Evolutionary conservation across 2,113 vertebrate genomes (phyloP), one percentile per base, ranked within the genome.

Genomic region (Cololabis saira): DNA sequence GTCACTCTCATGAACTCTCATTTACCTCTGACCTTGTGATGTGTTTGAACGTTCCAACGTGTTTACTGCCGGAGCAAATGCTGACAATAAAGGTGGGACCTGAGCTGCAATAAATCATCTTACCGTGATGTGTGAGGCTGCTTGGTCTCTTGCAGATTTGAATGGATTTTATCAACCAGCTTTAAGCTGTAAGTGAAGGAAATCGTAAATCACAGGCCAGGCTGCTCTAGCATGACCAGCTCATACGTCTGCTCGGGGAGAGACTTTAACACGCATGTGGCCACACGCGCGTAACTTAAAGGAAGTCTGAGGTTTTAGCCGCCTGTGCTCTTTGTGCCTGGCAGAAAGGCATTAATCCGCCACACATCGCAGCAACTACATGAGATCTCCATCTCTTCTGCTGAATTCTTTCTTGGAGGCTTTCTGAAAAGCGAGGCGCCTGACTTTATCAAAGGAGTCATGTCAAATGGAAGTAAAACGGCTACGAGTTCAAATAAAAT

Each of bases 291-390:
- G 64, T 19, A 50, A 16, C 30, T 48, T 45, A 51, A n/a, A 49
- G 30, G 18, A 44, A 81, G 37, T 42, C 10, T 54, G 19, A 21
- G 54, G 19, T 24, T 33, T 68, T 19, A 54, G 44, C 67, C 56
- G 49, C 16, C 16, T 59, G 58, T 21, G 33, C 50, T 47, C 10
- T 54, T 18, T 59, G 45, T n/a, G 58, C 76, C 78, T 81, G 76
- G 81, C 84, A 81, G 45, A 73, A 17, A 75, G 82, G 61, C 55
- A 37, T 71, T 21, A 61, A 87, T 90, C 86, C 76, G 68, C 64
- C 66, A 50, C 75, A 78, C 18, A 5, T 77, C 50, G 71, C 83
- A 62, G 5, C 70, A 55, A 61, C 64, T 83, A 63, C 14, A 67
- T 10, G 15, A 19, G 55, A 67, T 79, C 53, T 5, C 52, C 69